phyloP scores from a whole-genome alignment of 2,113 vertebrate genomes.

The Lutjanus erythropterus region DNA sequence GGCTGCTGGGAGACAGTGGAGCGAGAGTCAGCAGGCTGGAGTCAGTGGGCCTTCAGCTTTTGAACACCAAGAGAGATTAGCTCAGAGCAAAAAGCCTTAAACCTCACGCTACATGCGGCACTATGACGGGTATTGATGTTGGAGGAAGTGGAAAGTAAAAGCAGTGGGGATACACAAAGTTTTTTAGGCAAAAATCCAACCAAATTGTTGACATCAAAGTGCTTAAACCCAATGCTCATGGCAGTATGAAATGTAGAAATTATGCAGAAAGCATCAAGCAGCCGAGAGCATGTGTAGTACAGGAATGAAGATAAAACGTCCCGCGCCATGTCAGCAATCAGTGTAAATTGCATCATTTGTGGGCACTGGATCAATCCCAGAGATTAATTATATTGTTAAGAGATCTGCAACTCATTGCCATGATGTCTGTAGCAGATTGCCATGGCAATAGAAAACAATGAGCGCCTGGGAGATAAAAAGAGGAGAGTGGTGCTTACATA shows the following conservation, averaged over 20 bases:
- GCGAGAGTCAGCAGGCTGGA: slow-evolving; percentile 73
- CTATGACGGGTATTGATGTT: slow-evolving; percentile 64
- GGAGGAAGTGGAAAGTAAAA: slow-evolving; percentile 50
- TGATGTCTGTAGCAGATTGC: slow-evolving; percentile 57
- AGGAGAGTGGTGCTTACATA: slow-evolving; percentile 67
- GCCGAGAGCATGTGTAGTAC: slow-evolving; percentile 27
- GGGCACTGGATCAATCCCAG: slow-evolving; percentile 44
- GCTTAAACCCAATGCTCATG: slow-evolving; percentile 41
- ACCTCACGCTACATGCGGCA: slow-evolving; percentile 54
- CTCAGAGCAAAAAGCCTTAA: slow-evolving; percentile 69
- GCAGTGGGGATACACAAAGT: slow-evolving; percentile 51
- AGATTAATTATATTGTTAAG: slow-evolving; percentile 57
- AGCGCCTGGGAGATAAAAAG: slow-evolving; percentile 47
- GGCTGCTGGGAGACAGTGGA: slow-evolving; percentile 77
- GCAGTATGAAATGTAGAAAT: slow-evolving; percentile 57
- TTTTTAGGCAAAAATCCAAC: slow-evolving; percentile 52
- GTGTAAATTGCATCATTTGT: slow-evolving; percentile 52
- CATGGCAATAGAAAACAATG: slow-evolving; percentile 71
- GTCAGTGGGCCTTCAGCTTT: slow-evolving; percentile 80
- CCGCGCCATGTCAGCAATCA: slow-evolving; percentile 40
- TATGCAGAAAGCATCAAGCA: slow-evolving; percentile 40
- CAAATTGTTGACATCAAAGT: slow-evolving; percentile 68
- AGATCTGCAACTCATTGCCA: slow-evolving; percentile 58
- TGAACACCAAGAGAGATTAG: slow-evolving; percentile 78
- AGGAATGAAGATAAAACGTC: slow-evolving; percentile 58